Conservation (phyloP, 2,888 invertebrate genomes). For the Notodonta dromedarius region DNA sequence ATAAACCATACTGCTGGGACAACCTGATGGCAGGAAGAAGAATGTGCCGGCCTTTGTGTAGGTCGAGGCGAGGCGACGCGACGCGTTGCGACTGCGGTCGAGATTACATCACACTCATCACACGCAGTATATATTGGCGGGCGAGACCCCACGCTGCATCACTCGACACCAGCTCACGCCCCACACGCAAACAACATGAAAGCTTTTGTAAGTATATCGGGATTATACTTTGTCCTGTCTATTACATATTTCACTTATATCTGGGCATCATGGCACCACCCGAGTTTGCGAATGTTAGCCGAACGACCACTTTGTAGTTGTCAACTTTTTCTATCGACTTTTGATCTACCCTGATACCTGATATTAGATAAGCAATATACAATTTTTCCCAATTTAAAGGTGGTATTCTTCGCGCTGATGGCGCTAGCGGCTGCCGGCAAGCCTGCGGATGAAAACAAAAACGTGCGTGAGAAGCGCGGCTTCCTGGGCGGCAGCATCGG, state of each 20-base stretch:
- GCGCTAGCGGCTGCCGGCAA: constrained; percentile 23
- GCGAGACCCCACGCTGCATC: constrained; percentile 9
- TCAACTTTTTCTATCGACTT: background rate
- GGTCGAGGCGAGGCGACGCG: background rate
- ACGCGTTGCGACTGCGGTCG: background rate
- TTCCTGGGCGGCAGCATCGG: constrained; percentile 20
- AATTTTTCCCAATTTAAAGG: background rate
- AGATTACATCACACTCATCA: background rate
- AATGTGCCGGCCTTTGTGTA: background rate
- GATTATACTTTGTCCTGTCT: background rate
- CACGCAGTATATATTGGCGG: constrained; percentile 15
- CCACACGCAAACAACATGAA: constrained; percentile 27
- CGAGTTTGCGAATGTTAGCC: too few relatives aligned
- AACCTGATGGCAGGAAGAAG: background rate
- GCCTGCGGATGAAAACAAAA: background rate
- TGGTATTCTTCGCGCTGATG: constrained; percentile 16
- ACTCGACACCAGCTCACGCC: constrained; percentile 13
- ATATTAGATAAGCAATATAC: too few relatives aligned
- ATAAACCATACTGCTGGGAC: too few relatives aligned
- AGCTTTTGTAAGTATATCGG: constrained; percentile 27
- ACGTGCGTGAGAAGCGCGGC: constrained; percentile 32
- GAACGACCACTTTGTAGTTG: background rate
- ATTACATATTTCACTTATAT: background rate
- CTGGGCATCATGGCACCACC: too few relatives aligned
- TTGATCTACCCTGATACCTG: too few relatives aligned